Evolutionary conservation across 1,140 invertebrate species (phyloP), one percentile per base, ranked within the genome.

Genomic region (Lethrus apterus): DNA sequence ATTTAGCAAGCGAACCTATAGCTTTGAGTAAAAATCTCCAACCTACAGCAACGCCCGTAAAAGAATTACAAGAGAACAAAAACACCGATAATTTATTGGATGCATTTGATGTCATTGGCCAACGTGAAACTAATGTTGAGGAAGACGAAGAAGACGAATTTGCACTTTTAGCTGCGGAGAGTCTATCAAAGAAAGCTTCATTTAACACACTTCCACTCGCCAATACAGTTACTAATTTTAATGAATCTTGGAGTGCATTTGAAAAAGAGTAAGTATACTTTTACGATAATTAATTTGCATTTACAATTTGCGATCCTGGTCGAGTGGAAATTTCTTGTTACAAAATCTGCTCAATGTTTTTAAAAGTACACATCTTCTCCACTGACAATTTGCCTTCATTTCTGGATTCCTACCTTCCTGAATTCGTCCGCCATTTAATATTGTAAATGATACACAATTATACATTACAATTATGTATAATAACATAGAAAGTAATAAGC

Each of bases 101-200:
- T 17, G 47, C 33, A 26, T 49, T 49, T 44, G 41, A 48, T 35
- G 44, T 48, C 13, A 38, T 33, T n/a, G 11, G 21, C 11, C 23
- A 48, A 31, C 24, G 10, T 19, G 35, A 38, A 3, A 10, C 13
- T 10, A 47, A 54, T 48, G 47, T 54, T 21, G 57, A 63, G 14
- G 68, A 72, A 42, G 75, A 77, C 42, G 75, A 77, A 57, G 83
- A 82, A 48, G 75, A 85, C 61, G 84, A 86, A 66, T 87, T 87
- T 64, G 80, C 81, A 10, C 71, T 76, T 55, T 62, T 86, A 72
- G 84, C 84, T 23, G 74, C 78, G 15, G 82, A 86, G 68, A 85
- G 83, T 24, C 65, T 81, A 17, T 72, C 72, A 51, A 77, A 79
- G 55, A 70, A 72, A 53, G 56, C 67, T 35, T 66, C 68, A 54